Percentiles rank a stretch among this genome's conserved stretches.
Evolutionary conservation across 1,140 invertebrate species (phyloP).

Genomic region (Bombus difficillimus): DNA sequence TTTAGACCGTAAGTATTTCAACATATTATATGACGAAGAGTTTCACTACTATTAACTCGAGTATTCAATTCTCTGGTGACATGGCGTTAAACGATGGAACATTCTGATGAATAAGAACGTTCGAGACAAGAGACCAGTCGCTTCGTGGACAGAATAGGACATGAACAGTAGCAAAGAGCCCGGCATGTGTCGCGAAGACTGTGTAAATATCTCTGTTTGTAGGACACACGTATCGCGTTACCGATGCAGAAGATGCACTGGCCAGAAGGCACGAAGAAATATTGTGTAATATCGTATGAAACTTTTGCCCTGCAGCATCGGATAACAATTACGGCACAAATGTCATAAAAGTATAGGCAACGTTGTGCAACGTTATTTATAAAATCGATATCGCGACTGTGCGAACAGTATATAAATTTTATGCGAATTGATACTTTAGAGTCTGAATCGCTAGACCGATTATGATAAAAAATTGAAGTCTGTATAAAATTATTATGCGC

Average conservation of each 20-base stretch:
- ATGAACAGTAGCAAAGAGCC: background rate
- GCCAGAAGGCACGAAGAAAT: background rate
- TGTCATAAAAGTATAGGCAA: background rate
- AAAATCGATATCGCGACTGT: no score
- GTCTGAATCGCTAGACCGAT: background rate
- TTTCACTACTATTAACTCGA: background rate
- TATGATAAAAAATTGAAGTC: background rate
- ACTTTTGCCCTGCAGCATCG: background rate
- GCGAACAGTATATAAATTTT: background rate
- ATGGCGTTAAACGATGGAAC: background rate
- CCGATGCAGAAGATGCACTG: background rate
- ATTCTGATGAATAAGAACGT: conserved; percentile 19
- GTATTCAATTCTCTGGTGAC: background rate
- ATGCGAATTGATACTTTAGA: background rate
- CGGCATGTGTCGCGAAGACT: conserved; percentile 24
- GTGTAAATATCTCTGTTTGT: conserved; percentile 37
- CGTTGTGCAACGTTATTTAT: background rate
- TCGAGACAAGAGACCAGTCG: background rate
- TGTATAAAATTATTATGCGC: no score
- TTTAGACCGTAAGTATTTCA: no score
- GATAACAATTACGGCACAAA: conserved; percentile 10
- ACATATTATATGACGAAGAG: background rate
- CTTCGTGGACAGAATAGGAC: background rate
- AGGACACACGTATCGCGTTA: conserved; percentile 13
- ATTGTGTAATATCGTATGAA: conserved; percentile 11